phyloP scores from a whole-genome alignment of 1,140 invertebrate species.

The Pseudoatta argentina region DNA sequence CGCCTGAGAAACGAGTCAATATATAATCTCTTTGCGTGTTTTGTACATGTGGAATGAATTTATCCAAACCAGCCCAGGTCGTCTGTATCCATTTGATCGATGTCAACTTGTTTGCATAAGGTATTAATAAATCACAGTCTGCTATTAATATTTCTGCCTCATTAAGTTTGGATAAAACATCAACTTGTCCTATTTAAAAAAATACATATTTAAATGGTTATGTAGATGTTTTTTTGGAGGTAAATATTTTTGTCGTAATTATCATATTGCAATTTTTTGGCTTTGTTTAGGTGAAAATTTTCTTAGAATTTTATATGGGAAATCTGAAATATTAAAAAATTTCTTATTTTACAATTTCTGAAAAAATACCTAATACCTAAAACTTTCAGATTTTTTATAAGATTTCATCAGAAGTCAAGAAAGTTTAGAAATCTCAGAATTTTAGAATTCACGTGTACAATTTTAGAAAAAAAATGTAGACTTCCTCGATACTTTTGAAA shows the following conservation, averaged over 20 bases:
- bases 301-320: too few species aligned
- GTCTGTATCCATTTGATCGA: slow-evolving; percentile 85
- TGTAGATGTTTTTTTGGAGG: neutral
- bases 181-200: slow-evolving; percentile 61
- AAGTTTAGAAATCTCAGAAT: too few species aligned
- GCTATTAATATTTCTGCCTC: slow-evolving; percentile 83
- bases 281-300: too few species aligned
- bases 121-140: slow-evolving; percentile 83
- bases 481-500: too few species aligned
- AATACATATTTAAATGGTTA: neutral
- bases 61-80: slow-evolving; percentile 86
- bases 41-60: slow-evolving; percentile 73
- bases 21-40: slow-evolving; percentile 74
- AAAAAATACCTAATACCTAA: too few species aligned
- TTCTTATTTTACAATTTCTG: too few species aligned
- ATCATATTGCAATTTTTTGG: neutral
- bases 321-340: too few species aligned
- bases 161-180: slow-evolving; percentile 69
- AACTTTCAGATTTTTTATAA: too few species aligned
- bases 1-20: slow-evolving; percentile 85
- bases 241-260: neutral
- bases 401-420: too few species aligned
- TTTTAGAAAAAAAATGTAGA: too few species aligned
- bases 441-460: too few species aligned
- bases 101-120: slow-evolving; percentile 80